Evolutionary conservation across 37 sponge, comb jelly and placozoan species (phyloP).

Genomic region (Beroe forskalii): DNA sequence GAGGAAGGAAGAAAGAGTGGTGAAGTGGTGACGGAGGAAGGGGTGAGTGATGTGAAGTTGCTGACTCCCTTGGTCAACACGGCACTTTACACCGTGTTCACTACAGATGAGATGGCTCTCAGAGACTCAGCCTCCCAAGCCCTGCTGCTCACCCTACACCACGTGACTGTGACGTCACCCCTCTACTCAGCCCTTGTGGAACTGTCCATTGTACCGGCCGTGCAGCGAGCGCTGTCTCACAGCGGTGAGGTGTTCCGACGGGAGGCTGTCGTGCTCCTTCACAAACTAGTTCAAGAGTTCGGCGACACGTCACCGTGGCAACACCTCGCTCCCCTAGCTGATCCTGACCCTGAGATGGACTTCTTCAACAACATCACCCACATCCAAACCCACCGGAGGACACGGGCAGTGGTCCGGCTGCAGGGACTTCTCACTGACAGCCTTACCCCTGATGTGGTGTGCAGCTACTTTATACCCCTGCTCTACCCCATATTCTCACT

Average conservation of each 20-base stretch:
- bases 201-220: neutral
- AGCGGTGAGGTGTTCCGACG: neutral
- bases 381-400: constrained; percentile 45
- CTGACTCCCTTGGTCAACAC: constrained; percentile 10
- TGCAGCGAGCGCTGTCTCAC: neutral
- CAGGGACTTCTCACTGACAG: neutral
- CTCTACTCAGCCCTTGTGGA: neutral
- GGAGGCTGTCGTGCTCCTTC: constrained; percentile 34
- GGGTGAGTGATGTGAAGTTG: neutral
- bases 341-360: constrained; percentile 52
- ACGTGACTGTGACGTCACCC: neutral
- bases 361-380: constrained; percentile 62
- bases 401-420: neutral
- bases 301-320: constrained; percentile 8
- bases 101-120: constrained; percentile 41
- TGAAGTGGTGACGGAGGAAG: neutral
- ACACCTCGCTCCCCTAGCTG: neutral
- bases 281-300: neutral
- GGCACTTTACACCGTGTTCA: constrained; percentile 48
- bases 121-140: constrained; percentile 32
- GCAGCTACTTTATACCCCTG: constrained; percentile 6
- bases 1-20: neutral
- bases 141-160: neutral
- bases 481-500: constrained; percentile 10
- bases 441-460: neutral